Evolutionary conservation across 2,113 vertebrate species (phyloP).

Genomic region (Nesogale talazaci): DNA sequence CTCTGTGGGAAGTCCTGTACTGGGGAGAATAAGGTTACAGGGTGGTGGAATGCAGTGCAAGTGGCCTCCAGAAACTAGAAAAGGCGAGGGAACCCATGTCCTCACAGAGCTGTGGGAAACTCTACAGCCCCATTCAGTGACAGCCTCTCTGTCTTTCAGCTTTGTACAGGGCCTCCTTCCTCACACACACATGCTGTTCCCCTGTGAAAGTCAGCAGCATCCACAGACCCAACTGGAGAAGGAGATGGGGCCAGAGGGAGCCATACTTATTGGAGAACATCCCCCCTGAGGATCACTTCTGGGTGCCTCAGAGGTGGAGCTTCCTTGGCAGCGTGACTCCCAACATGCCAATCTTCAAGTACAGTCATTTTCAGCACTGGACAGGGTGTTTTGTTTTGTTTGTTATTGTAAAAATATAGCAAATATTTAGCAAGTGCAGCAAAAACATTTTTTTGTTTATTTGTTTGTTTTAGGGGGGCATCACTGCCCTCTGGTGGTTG

Average conservation of each 20-base stretch:
- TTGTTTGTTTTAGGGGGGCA: too few species aligned
- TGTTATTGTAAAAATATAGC: background rate
- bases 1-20: too few species aligned
- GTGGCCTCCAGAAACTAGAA: too few species aligned
- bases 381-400: too few species aligned
- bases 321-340: background rate
- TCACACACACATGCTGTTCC: accelerated
- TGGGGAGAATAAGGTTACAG: too few species aligned
- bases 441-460: too few species aligned
- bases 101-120: background rate
- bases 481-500: too few species aligned
- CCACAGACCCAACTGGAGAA: background rate
- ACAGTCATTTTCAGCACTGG: accelerated
- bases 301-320: too few species aligned
- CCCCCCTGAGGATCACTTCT: too few species aligned
- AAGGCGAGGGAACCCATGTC: too few species aligned
- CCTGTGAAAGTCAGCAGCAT: background rate
- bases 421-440: background rate
- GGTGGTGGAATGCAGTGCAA: too few species aligned
- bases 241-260: background rate
- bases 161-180: background rate
- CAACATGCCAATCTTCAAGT: accelerated
- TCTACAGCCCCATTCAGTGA: background rate
- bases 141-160: background rate
- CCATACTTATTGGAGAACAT: accelerated